phyloP scores from a whole-genome alignment of 2,888 invertebrate genomes.

The Danaus chrysippus region DNA sequence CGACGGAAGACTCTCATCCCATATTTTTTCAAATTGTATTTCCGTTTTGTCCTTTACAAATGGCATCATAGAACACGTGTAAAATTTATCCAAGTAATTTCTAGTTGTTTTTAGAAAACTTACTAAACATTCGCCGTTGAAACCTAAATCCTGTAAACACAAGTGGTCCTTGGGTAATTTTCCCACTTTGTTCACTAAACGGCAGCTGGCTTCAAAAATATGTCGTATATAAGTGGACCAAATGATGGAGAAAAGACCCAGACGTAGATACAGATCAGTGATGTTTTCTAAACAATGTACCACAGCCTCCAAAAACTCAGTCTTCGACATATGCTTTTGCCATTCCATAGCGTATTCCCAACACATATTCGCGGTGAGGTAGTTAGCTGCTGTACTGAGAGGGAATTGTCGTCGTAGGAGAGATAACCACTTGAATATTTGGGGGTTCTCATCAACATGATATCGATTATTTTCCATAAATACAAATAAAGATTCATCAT shows the following conservation, averaged over 20 bases:
- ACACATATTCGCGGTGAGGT: constrained; percentile 90
- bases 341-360: constrained; percentile 95
- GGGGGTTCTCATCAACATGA: constrained; percentile 62
- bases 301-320: constrained; percentile 84
- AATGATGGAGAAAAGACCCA: constrained; percentile 90
- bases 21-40: constrained; percentile 81
- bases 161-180: constrained; percentile 91
- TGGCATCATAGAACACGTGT: constrained; percentile 58
- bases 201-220: constrained; percentile 85
- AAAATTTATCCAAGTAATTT: constrained; percentile 70
- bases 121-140: constrained; percentile 81
- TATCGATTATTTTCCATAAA: constrained; percentile 58
- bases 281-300: constrained; percentile 83
- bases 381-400: constrained; percentile 88
- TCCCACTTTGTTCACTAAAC: constrained; percentile 88
- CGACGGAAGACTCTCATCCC: constrained; percentile 83
- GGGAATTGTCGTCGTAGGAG: constrained; percentile 89
- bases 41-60: constrained; percentile 56
- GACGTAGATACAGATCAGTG: constrained; percentile 81
- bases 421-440: constrained; percentile 81
- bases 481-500: constrained; percentile 49
- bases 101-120: constrained; percentile 68
- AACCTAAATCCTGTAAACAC: constrained; percentile 87
- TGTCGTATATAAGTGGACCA: constrained; percentile 95
- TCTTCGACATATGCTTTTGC: constrained; percentile 86